Conservation (phyloP, 2,797 vertebrate genomes). For the Myripristis jacobus region DNA sequence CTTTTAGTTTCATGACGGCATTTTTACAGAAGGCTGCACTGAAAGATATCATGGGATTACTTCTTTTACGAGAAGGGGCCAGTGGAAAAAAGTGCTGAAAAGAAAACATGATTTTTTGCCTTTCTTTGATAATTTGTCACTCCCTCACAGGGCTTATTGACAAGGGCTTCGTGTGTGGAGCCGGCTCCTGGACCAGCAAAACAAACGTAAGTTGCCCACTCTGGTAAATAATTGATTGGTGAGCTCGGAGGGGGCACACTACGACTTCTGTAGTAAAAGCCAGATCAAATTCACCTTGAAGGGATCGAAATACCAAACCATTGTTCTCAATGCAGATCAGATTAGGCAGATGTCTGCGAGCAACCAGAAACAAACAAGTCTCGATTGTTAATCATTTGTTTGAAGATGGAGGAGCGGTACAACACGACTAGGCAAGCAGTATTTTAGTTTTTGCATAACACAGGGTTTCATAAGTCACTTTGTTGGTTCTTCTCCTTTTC, state of each 20-base stretch:
- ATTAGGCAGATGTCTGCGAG: conserved; percentile 47
- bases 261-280: conserved; percentile 56
- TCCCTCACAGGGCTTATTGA: conserved; percentile 59
- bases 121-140: conserved; percentile 22
- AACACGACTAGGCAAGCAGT: no score
- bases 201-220: conserved; percentile 76
- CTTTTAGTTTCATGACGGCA: neutral
- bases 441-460: no score
- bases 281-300: conserved; percentile 67
- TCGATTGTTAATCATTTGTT: conserved; percentile 29
- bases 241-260: conserved; percentile 34
- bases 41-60: no score
- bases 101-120: neutral
- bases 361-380: conserved; percentile 41
- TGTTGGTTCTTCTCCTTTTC: no score
- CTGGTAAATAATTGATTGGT: conserved; percentile 72
- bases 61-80: no score
- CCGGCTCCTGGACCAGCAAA: conserved; percentile 55
- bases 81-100: neutral
- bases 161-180: conserved; percentile 46
- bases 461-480: no score
- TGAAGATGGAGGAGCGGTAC: neutral
- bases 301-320: conserved; percentile 60
- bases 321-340: conserved; percentile 51
- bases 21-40: no score